phyloP scores from a whole-genome alignment of 2,113 vertebrate genomes.

The Calypte anna region DNA sequence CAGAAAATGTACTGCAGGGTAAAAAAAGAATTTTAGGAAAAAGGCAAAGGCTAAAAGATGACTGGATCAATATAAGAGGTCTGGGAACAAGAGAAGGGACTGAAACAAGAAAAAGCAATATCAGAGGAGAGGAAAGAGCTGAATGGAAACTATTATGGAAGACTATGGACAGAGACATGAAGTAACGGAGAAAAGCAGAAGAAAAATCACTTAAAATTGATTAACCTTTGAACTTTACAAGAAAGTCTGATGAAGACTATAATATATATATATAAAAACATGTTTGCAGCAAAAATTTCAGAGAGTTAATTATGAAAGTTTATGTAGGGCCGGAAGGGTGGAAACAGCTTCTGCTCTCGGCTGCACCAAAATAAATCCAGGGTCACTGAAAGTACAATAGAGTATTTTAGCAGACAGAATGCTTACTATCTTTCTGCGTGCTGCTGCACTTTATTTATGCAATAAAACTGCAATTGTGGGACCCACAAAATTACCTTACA shows the following conservation, averaged over 20 bases:
- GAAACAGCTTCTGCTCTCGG: background rate
- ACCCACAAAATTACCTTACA: background rate
- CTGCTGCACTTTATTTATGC: background rate
- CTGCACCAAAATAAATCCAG: background rate
- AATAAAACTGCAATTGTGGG: background rate
- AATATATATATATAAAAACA: background rate
- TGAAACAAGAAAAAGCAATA: background rate
- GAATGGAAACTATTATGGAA: background rate
- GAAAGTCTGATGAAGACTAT: background rate
- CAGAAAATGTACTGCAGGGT: background rate
- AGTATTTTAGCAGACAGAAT: background rate
- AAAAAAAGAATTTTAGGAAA: background rate
- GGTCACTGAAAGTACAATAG: background rate
- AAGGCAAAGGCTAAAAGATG: background rate
- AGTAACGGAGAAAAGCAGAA: background rate
- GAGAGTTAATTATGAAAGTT: background rate
- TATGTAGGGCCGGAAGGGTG: background rate
- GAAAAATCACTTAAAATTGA: background rate
- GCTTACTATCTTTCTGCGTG: background rate
- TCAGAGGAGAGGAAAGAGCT: background rate
- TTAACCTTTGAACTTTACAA: background rate
- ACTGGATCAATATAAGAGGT: background rate
- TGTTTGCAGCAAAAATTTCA: background rate
- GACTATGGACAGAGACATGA: background rate
- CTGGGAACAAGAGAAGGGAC: background rate